These are phyloP conservation scores for Mylabris sibirica DNA, from an alignment of 2,888 invertebrate genomes.

Conservation along the genomic window DNA sequence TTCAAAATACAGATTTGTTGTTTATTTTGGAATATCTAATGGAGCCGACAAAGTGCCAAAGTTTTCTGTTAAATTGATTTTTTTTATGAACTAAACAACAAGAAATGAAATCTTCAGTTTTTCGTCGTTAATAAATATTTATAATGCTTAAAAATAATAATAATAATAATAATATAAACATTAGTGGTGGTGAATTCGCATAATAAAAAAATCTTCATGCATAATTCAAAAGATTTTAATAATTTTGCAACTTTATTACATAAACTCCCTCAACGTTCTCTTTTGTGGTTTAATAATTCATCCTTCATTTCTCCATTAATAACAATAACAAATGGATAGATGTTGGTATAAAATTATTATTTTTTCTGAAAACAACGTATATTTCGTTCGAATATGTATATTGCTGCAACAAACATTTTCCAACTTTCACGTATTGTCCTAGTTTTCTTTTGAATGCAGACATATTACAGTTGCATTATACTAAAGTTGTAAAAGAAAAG, in stretches of 20 bases:
- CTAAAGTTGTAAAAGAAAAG: background rate
- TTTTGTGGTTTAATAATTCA: background rate
- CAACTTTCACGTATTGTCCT: background rate
- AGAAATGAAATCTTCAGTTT: too few relatives aligned
- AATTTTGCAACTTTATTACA: conserved; percentile 16
- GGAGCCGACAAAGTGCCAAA: background rate
- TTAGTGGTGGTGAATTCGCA: conserved; percentile 4
- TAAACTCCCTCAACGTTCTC: background rate
- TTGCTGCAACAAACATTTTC: too few relatives aligned
- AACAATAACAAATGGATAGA: background rate
- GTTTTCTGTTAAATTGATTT: background rate
- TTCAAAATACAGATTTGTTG: background rate
- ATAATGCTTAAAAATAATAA: conserved; percentile 14
- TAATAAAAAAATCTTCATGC: conserved; percentile 19
- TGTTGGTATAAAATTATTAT: background rate
- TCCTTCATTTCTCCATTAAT: background rate
- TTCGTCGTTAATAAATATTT: conserved; percentile 23
- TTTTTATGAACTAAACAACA: too few relatives aligned
- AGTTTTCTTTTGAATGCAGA: background rate
- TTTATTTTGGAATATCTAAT: too few relatives aligned
- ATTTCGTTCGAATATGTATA: too few relatives aligned
- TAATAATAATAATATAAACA: too few relatives aligned
- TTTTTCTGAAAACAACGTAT: background rate
- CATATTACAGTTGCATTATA: background rate
- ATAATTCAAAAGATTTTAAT: conserved; percentile 26